These are phyloP conservation scores for Glaucopsyche alexis DNA, from an alignment of 2,888 invertebrate genomes.

Conservation along the genomic window DNA sequence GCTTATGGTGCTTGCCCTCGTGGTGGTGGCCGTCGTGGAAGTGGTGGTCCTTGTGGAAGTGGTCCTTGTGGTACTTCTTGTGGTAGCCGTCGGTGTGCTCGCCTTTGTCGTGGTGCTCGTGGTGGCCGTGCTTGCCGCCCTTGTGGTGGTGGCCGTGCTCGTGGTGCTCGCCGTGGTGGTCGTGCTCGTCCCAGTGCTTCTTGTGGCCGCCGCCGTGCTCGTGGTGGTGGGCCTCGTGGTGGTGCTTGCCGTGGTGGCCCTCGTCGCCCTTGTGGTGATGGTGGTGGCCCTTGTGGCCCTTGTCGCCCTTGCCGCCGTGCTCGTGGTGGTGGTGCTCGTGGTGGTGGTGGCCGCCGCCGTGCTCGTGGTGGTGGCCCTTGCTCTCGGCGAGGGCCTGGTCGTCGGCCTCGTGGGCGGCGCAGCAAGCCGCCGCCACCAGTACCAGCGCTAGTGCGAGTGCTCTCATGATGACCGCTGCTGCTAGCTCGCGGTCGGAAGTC, in stretches of 20 bases:
- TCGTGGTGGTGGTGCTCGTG: conserved; percentile 84
- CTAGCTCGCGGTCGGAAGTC: conserved; percentile 59
- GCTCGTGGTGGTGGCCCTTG: conserved; percentile 73
- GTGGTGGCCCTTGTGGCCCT: conserved; percentile 87
- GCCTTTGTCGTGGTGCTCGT: conserved; percentile 91
- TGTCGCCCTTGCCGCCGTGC: conserved; percentile 86
- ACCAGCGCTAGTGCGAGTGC: conserved; percentile 59
- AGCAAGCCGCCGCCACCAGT: conserved; percentile 62
- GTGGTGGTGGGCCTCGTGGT: conserved; percentile 85
- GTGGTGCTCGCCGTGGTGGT: conserved; percentile 87
- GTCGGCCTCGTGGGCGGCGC: conserved; percentile 54
- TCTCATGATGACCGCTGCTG: conserved; percentile 54
- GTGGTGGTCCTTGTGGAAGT: conserved; percentile 92
- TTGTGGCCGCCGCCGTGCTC: conserved; percentile 90
- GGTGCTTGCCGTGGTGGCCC: conserved; percentile 88
- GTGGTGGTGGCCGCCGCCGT: conserved; percentile 84
- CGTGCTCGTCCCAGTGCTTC: conserved; percentile 87
- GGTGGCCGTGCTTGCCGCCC: conserved; percentile 88
- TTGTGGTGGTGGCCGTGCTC: conserved; percentile 88
- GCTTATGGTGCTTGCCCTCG: conserved; percentile 90
- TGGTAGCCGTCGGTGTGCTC: conserved; percentile 90
- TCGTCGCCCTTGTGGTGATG: conserved; percentile 89
- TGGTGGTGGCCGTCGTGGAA: conserved; percentile 93
- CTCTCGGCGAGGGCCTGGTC: conserved; percentile 76
- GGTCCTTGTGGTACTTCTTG: conserved; percentile 92